Evolutionary conservation across 2,113 vertebrate genomes (phyloP), one percentile per base, ranked within the genome.

Genomic region (Callipepla californica): DNA sequence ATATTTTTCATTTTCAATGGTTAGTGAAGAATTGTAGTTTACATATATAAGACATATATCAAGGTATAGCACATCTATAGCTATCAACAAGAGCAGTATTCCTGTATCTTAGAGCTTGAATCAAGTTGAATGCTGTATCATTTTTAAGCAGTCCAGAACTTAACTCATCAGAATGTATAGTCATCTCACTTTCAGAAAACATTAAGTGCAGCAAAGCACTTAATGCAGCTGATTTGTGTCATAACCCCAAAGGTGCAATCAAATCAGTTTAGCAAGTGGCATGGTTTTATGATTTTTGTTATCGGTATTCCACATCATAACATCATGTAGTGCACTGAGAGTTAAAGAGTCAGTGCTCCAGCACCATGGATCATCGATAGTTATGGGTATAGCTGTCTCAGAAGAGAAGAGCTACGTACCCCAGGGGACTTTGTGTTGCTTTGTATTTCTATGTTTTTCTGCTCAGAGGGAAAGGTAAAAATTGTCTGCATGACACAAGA

Each of bases 81-180:
- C 3, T 78, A 50, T 7, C 47, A 85, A 65, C n/a, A 79, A 66
- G 25, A 47, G 68, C 12, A 42, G 32, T 85, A 55, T 87, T 94
- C 91, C 63, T 19, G 32, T 58, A 62, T 45, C 26, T 53, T 80
- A 53, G 75, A 58, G 81, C 8, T 21, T 12, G 26, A 90, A 62
- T 66, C 20, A 25, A 47, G 7, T 44, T 83, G 68, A 90, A 70
- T 77, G 44, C 19, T 68, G 34, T 85, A 76, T 82, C 42, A 51
- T 40, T 87, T 89, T 80, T 80, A 69, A 83, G 18, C 69, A 67
- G 65, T 73, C 26, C 42, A 84, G 79, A 75, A 89, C 84, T 81
- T 13, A 68, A 8, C 47, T 67, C 42, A 72, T 87, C 47, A 48
- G 72, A 72, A 47, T 25, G 5, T 15, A 15, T 45, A 67, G 26